Evolutionary conservation across 2,888 invertebrate species (phyloP), one percentile per base, ranked within the genome.

Genomic region (Leucania comma): DNA sequence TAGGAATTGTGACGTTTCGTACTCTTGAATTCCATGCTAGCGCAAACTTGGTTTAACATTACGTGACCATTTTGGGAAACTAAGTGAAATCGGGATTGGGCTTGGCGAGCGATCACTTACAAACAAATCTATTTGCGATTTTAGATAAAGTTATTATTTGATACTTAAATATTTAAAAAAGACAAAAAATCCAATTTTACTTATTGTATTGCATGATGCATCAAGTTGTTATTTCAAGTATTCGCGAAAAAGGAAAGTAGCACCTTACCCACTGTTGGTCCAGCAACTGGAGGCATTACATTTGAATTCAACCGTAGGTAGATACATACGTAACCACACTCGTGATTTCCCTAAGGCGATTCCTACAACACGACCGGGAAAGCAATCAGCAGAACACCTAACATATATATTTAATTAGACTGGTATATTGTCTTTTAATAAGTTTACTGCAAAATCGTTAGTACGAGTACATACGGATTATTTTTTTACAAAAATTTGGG

Each of bases 331-430:
- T 65, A 64, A 77, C 60, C 59, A 68, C 81, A 80, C 64, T 76
- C 61, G 63, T 65, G 77, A 78, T 78, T 78, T 81, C 77, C 77
- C 77, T 58, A 54, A 78, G 77, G 77, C 54, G 54, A 64, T 50
- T 38, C 26, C 54, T 50, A 63, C 51, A 65, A 81, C 58, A 69
- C 69, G 53, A 58, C 50, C 22, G 77, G 57, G 61, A 46, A 69
- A 76, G 77, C 81, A 77, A 80, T 80, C 81, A 53, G 63, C 61
- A 50, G 24, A 24, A 71, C 51, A 62, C 48, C 57, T 53, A 50
- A 69, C 32, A 50, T 46, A 26, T n/a, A 80, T 80, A 42, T 73
- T 76, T 74, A 61, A 76, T 62, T 58, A 57, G 29, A n/a, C 26
- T 14, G 42, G 17, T 14, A 42, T 17, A 42, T 42, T 42, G 42